phyloP scores from a whole-genome alignment of 2,113 vertebrate genomes.

The Planiliza haematocheilus region DNA sequence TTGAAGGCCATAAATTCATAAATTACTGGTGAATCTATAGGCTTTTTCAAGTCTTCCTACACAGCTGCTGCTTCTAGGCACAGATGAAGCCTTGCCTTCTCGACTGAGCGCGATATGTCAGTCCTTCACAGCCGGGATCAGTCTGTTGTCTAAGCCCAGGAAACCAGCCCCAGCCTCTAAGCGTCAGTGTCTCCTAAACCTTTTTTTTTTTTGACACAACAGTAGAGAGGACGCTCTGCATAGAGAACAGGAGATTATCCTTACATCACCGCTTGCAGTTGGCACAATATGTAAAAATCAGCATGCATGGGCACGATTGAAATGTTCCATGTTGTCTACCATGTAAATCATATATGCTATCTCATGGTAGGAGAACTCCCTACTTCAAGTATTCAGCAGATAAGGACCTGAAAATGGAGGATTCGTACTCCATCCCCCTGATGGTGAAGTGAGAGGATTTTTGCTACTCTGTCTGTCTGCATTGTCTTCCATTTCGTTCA shows the following conservation, averaged over 20 bases:
- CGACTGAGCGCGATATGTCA: neutral
- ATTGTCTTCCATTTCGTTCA: slow-evolving; percentile 61
- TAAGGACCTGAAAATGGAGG: slow-evolving; percentile 84
- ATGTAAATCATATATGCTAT: slow-evolving; percentile 73
- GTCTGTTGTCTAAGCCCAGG: slow-evolving; percentile 49
- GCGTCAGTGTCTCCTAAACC: slow-evolving; percentile 44
- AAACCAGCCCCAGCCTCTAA: slow-evolving; percentile 54
- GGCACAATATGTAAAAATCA: slow-evolving; percentile 80
- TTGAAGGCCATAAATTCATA: slow-evolving; percentile 57
- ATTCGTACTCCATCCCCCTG: slow-evolving; percentile 63
- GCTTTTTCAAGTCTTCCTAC: slow-evolving; percentile 40
- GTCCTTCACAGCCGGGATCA: slow-evolving; percentile 42
- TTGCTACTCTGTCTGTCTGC: slow-evolving; percentile 76
- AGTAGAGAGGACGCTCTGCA: slow-evolving; percentile 70
- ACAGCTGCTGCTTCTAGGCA: slow-evolving; percentile 59
- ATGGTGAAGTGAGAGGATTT: slow-evolving; percentile 74
- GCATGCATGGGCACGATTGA: slow-evolving; percentile 76
- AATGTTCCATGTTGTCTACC: slow-evolving; percentile 71
- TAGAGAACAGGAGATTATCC: slow-evolving; percentile 74
- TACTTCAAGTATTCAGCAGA: slow-evolving; percentile 86
- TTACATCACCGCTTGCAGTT: slow-evolving; percentile 68
- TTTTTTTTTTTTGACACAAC: slow-evolving; percentile 52
- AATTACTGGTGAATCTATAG: slow-evolving; percentile 50
- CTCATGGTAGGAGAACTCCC: slow-evolving; percentile 79
- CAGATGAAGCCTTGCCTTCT: slow-evolving; percentile 52